These are phyloP conservation scores for Drosophila prolongata DNA, from an alignment of 2,888 invertebrate species.

Conservation along the genomic window DNA sequence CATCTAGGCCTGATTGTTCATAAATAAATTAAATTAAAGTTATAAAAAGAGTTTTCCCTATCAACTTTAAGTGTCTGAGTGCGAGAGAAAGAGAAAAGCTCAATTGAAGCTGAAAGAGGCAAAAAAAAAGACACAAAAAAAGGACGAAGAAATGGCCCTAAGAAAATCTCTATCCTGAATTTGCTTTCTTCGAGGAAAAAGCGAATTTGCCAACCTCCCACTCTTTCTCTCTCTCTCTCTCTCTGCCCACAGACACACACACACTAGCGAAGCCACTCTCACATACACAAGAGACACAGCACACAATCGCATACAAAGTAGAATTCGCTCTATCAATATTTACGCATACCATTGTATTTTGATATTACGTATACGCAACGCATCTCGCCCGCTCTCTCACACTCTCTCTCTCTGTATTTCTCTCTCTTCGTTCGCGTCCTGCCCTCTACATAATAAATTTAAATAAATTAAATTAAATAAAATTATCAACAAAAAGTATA, in stretches of 20 bases:
- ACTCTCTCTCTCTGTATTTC: slow-evolving; percentile 2
- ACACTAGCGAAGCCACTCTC: slow-evolving; percentile 1
- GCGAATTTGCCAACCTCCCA: slow-evolving; percentile 65
- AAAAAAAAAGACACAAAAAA: slow-evolving; percentile 24
- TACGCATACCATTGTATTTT: slow-evolving; percentile 75
- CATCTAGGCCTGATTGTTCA: background rate
- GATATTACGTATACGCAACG: slow-evolving; percentile 71
- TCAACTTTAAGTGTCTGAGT: slow-evolving; percentile 19
- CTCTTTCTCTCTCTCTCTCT: slow-evolving; percentile 25
- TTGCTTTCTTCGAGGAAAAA: slow-evolving; percentile 67
- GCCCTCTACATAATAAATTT: slow-evolving; percentile 30
- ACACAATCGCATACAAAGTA: slow-evolving; percentile 18
- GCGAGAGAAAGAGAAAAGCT: slow-evolving; percentile 59
- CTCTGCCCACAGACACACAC: slow-evolving; percentile 17
- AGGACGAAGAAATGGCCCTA: slow-evolving; percentile 48
- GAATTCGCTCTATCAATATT: slow-evolving; percentile 75
- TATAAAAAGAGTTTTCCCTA: slow-evolving; percentile 2
- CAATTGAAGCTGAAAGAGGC: slow-evolving; percentile 4
- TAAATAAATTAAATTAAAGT: slow-evolving; percentile 14
- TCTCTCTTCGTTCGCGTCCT: slow-evolving; percentile 19
- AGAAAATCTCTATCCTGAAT: slow-evolving; percentile 81
- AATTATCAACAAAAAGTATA: slow-evolving; percentile 22
- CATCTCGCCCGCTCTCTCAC: slow-evolving; percentile 26
- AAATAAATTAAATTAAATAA: slow-evolving; percentile 29
- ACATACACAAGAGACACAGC: slow-evolving; percentile 23